Base-by-base conservation (phyloP, 2,113 vertebrate species). In the Sialia sialis region DNA sequence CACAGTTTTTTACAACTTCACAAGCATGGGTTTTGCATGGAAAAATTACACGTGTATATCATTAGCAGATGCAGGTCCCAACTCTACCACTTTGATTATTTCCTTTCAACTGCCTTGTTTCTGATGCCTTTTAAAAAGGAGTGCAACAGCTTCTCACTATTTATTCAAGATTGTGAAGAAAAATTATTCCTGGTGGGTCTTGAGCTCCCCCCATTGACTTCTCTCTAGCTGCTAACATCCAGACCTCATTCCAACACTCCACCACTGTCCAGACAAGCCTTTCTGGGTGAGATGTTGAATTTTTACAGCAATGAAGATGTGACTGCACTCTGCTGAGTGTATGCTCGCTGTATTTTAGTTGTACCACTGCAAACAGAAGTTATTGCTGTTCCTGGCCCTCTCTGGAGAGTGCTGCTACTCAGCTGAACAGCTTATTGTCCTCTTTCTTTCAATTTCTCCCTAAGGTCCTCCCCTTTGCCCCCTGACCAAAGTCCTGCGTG, bases 141-240 rank as follows among this genome's bases (percentile, higher is more conserved):
- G 17, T 43, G 80, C 10, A 87, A 87, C 3, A 0, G 38, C 19
- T 67, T 85, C 75, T 91, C 43, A 11, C 38, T 67, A 17, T 73
- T 94, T 92, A 60, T 76, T 84, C 46, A 73, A 77, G 34, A 76
- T 54, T 62, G 74, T 67, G 59, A 88, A 62, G 49, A 73, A 91
- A 90, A 93, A 83, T n/a, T 66, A 80, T 87, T 94, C 93, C 82
- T 85, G 21, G 63, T 77, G 67, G 62, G 89, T 85, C 94, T 89
- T 95, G 95, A 95, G 94, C 94, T 97, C 84, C 94, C 96, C 89
- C 89, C 87, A 91, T 79, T 67, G 91, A 93, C 87, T 95, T 85
- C 58, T 93, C 81, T 80, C 62, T 46, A 85, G 63, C 56, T 95
- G 74, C 43, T 91, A 80, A 67, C 46, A 77, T 51, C 16, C 14